Evolutionary conservation across 2,888 invertebrate genomes (phyloP).

Genomic region (Luperina nickerlii): DNA sequence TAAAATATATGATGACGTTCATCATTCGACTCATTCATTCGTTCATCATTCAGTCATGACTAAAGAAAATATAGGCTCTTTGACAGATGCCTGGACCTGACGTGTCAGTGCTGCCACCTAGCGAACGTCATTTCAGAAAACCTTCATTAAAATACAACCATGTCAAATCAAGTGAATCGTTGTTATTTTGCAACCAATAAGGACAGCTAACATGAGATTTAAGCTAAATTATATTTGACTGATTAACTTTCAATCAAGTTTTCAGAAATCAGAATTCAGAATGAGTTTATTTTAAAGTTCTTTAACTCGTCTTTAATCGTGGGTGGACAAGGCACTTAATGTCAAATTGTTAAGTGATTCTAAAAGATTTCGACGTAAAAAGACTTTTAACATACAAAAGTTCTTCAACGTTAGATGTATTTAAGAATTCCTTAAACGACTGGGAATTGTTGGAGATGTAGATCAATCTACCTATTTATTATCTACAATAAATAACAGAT

Average conservation of each 20-base stretch:
- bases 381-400: not conserved
- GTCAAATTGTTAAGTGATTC: not conserved
- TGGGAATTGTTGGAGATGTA: slow-evolving; percentile 16
- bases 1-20: no score
- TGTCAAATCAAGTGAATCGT: not conserved
- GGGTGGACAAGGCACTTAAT: not conserved
- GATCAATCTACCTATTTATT: slow-evolving; percentile 49
- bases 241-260: not conserved
- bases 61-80: no score
- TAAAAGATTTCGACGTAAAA: slow-evolving; percentile 8
- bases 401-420: not conserved
- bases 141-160: not conserved
- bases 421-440: not conserved
- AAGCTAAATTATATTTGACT: not conserved
- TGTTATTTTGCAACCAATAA: slow-evolving; percentile 4
- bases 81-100: no score
- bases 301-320: not conserved
- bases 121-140: no score
- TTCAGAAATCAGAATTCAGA: not conserved
- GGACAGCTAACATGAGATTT: not conserved
- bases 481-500: slow-evolving; percentile 52
- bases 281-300: not conserved
- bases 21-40: no score
- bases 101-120: no score
- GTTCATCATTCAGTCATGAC: no score